These are phyloP conservation scores for Tethya wilhelma DNA, from an alignment of 37 sponge, comb jelly and placozoan species.

Conservation along the genomic window DNA sequence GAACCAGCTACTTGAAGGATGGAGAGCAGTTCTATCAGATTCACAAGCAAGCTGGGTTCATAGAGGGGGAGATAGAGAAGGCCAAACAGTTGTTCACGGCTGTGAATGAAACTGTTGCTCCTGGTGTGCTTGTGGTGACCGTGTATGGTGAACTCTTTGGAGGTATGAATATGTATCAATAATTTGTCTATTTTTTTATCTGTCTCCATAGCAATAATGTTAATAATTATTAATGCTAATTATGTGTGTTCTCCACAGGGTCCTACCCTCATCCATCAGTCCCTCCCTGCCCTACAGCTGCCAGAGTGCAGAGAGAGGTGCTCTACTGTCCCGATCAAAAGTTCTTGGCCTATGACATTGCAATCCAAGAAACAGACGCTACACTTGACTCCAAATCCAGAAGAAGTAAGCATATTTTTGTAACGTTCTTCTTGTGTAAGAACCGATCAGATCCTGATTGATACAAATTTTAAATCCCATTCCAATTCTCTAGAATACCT, in stretches of 20 bases:
- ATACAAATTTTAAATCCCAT: not conserved
- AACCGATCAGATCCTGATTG: not conserved
- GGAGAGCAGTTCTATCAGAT: conserved; percentile 45
- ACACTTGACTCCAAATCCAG: not conserved
- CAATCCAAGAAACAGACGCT: not conserved
- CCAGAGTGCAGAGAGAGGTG: conserved; percentile 38
- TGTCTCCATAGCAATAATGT: not conserved
- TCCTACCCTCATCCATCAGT: conserved; percentile 49
- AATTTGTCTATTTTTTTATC: not conserved
- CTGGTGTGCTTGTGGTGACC: not conserved
- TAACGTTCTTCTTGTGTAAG: no score
- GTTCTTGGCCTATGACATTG: conserved; percentile 55
- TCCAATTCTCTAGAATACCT: conserved; percentile 28
- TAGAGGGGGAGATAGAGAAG: conserved; percentile 13
- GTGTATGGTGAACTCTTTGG: conserved; percentile 69
- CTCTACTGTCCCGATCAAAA: conserved; percentile 43
- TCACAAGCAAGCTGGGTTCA: conserved; percentile 8
- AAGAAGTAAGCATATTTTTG: no score
- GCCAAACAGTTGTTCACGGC: conserved; percentile 20
- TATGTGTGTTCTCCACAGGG: not conserved
- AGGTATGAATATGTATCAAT: conserved; percentile 33
- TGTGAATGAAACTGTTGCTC: not conserved
- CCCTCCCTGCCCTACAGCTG: not conserved
- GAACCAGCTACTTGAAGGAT: conserved; percentile 15
- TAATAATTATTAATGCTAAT: not conserved